Evolutionary conservation across 2,113 vertebrate genomes (phyloP).

Genomic region (Merops nubicus): DNA sequence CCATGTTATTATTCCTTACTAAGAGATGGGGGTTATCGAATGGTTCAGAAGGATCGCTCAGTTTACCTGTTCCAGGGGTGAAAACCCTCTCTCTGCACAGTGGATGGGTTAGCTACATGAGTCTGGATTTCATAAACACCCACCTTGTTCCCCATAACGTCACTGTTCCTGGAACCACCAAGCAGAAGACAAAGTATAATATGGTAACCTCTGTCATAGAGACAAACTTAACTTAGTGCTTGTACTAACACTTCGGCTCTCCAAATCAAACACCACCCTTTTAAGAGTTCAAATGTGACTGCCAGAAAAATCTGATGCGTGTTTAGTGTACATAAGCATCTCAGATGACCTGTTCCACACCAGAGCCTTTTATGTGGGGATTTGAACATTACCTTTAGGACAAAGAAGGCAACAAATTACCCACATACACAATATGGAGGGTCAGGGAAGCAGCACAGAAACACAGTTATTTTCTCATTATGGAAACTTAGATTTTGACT

Average conservation of each 20-base stretch:
- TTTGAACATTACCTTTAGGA: not conserved
- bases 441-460: not conserved
- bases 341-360: not conserved
- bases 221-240: not conserved
- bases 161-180: not conserved
- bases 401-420: not conserved
- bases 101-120: not conserved
- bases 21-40: accelerated
- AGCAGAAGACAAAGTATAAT: not conserved
- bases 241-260: not conserved
- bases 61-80: not conserved
- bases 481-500: not conserved
- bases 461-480: not conserved
- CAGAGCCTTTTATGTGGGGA: not conserved
- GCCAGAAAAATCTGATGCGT: not conserved
- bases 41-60: accelerated
- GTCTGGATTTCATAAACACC: not conserved
- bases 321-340: not conserved
- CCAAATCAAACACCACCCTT: not conserved
- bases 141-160: not conserved
- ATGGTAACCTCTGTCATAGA: not conserved
- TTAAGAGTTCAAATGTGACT: not conserved
- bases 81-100: not conserved
- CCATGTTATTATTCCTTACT: accelerated
- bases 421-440: not conserved